Evolutionary conservation across 2,797 vertebrate species (phyloP).

Genomic region (Natrix natrix): DNA sequence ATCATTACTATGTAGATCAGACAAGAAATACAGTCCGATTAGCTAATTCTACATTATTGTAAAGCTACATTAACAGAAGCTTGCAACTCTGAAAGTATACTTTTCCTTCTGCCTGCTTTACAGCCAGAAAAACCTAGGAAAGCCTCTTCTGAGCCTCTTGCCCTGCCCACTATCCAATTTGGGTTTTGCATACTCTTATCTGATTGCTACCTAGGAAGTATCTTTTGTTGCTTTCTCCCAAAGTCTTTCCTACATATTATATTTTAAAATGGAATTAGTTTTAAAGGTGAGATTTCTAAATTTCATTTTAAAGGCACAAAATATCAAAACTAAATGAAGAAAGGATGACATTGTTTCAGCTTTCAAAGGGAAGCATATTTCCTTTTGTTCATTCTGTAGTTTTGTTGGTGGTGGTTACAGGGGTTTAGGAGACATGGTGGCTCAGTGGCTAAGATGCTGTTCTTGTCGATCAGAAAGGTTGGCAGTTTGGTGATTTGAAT

Average conservation of each 20-base stretch:
- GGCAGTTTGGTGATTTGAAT: too few species aligned
- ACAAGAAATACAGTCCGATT: neutral
- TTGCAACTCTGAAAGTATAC: neutral
- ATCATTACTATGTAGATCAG: neutral
- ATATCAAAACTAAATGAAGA: neutral
- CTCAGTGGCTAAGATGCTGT: too few species aligned
- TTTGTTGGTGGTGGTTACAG: neutral
- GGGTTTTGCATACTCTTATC: neutral
- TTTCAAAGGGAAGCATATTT: neutral
- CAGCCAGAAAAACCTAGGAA: neutral
- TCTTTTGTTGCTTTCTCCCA: neutral
- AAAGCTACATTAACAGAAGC: neutral
- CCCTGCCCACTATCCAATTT: neutral
- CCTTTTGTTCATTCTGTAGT: neutral
- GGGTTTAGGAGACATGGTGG: neutral
- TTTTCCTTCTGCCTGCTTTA: neutral
- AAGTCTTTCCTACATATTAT: neutral
- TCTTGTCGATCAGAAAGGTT: too few species aligned
- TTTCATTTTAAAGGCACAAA: conserved; percentile 9
- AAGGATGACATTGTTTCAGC: neutral
- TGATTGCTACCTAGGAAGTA: neutral
- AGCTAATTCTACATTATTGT: neutral
- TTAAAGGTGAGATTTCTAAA: neutral
- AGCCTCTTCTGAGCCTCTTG: neutral
- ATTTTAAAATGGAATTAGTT: conserved; percentile 11